Evolutionary conservation across 2,797 vertebrate genomes (phyloP).

Genomic region (Mus spretus): DNA sequence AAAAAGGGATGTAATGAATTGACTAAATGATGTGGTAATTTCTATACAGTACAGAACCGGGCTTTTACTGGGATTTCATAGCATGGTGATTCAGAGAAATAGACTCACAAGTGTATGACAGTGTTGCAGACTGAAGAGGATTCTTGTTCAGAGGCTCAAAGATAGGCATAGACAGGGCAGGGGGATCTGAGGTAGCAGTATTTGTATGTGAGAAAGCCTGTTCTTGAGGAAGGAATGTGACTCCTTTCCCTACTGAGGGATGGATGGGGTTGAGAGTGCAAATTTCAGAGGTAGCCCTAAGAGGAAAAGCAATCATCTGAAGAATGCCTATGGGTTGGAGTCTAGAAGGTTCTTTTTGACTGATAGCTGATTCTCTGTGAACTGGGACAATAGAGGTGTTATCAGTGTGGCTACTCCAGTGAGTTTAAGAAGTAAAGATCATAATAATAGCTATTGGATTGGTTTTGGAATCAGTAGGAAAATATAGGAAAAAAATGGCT

Average conservation of each 20-base stretch:
- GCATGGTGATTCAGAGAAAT: conserved; percentile 18
- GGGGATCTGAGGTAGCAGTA: neutral
- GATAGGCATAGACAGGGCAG: neutral
- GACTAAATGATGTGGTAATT: conserved; percentile 31
- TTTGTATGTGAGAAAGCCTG: neutral
- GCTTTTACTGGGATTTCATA: neutral
- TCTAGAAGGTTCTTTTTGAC: conserved; percentile 35
- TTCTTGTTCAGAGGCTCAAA: neutral
- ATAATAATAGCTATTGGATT: neutral
- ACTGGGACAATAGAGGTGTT: neutral
- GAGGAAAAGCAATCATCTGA: neutral
- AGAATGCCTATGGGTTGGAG: neutral
- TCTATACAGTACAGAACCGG: neutral
- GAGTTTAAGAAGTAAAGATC: conserved; percentile 8
- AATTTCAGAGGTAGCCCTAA: neutral
- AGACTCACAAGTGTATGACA: neutral
- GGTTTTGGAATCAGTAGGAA: neutral
- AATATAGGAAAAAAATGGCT: conserved; percentile 23
- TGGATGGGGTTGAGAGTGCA: neutral
- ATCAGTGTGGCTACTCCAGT: neutral
- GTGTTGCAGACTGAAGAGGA: neutral
- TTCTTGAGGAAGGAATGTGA: neutral
- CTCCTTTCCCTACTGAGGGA: neutral
- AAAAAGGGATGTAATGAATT: conserved; percentile 24
- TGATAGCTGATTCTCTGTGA: conserved; percentile 6